phyloP scores from a whole-genome alignment of 2,797 vertebrate species.

The Chloroceryle amazona region DNA sequence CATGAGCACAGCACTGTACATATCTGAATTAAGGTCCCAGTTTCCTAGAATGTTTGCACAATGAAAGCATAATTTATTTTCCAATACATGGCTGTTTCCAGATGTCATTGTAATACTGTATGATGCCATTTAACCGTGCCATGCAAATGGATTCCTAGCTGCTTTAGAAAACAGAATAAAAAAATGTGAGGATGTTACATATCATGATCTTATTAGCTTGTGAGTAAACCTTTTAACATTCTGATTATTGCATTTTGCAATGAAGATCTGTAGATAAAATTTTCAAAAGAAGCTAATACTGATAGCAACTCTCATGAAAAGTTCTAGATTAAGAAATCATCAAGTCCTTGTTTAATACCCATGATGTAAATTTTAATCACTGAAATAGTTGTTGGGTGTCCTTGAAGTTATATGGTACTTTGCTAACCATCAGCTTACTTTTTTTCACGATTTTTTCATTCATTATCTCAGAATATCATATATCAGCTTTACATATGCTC shows the following conservation, averaged over 20 bases:
- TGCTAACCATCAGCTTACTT: not conserved
- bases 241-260: slow-evolving; percentile 25
- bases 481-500: not conserved
- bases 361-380: slow-evolving; percentile 55
- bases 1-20: not conserved
- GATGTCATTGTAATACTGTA: slow-evolving; percentile 35
- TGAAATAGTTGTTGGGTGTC: not conserved
- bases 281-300: slow-evolving; percentile 55
- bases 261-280: slow-evolving; percentile 43
- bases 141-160: slow-evolving; percentile 45
- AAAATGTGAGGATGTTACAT: slow-evolving; percentile 16
- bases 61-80: slow-evolving; percentile 12
- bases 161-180: slow-evolving; percentile 44
- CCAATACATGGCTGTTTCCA: slow-evolving; percentile 29
- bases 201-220: slow-evolving; percentile 46
- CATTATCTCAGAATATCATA: not conserved
- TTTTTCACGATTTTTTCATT: not conserved
- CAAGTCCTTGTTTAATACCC: slow-evolving; percentile 40
- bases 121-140: slow-evolving; percentile 41
- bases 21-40: slow-evolving; percentile 30
- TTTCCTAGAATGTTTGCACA: slow-evolving; percentile 47
- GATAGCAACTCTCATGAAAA: slow-evolving; percentile 38
- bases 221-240: slow-evolving; percentile 41
- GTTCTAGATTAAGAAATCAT: slow-evolving; percentile 42
- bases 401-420: not conserved